Base-by-base conservation (phyloP, 1,140 invertebrate species). In the Drosophila tani region DNA sequence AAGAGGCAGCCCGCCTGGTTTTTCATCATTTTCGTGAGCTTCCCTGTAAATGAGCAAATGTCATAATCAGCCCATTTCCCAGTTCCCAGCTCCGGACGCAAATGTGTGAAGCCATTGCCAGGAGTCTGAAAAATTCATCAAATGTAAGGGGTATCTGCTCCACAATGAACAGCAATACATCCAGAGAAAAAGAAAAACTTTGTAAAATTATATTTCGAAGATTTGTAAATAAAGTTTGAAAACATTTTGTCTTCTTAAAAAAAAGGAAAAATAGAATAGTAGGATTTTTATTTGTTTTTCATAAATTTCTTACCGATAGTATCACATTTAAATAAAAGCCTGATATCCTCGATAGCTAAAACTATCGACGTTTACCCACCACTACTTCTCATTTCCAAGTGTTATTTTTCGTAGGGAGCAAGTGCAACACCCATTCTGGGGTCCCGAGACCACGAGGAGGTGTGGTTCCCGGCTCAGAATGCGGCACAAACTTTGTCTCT, bases 401-500 rank as follows among this genome's bases (percentile, higher is more conserved):
- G 40, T 40, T 67, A 41, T 41, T 46, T 38, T 55, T 41, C 12
- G 35, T 43, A 24, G 51, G 43, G 17, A 47, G 45, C 17, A 4
- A 32, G 27, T 32, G 50, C 35, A 62, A 17, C 32, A 14, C 55
- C 38, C 40, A 40, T 56, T 76, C 56, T 19, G 19, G 14, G 19
- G 29, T 68, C 29, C 35, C 43, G 46, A 69, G 56, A 58, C 74
- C 63, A 77, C 47, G 15, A 46, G n/a, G 47, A 35, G 74, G 24
- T 11, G 32, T 11, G 32, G 49, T 57, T 32, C 29, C 40, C 14
- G 46, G 46, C 67, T 59, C 53, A 45, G 55, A 70, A 56, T 70
- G 63, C 71, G 74, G 65, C 57, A 62, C 56, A 64, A 66, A 79
- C 71, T 79, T 83, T 79, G 66, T 70, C 82, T 82, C 75, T 81